Evolutionary conservation across 2,113 vertebrate species (phyloP), one percentile per base, ranked within the genome.

Genomic region (Hucho hucho): DNA sequence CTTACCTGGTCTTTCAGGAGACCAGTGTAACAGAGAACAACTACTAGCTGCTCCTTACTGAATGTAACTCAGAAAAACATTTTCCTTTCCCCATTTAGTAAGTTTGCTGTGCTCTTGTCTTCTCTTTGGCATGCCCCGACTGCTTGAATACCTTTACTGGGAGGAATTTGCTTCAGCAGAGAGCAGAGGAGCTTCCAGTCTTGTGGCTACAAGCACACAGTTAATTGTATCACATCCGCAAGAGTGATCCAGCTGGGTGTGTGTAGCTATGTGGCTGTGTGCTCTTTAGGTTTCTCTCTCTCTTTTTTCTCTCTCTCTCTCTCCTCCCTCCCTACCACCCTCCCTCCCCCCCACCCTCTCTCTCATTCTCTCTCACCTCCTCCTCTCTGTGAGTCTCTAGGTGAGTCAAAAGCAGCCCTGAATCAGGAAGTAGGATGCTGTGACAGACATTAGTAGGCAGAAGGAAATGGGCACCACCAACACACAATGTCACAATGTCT

Each of bases 151-250:
- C 83, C 82, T 87, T 53, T 18, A 47, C 78, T 25, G 18, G 29
- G 68, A 87, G 80, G 87, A 90, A 89, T 89, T 81, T 83, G 70
- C 79, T 47, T 79, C 70, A 59, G 2, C 13, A 76, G 82, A 75
- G 11, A 86, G 84, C 83, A 71, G 80, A 59, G 25, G 61, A 73
- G 81, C 73, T 73, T 73, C 82, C 79, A 75, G 83, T 82, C 91
- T 83, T 93, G 89, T 90, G 92, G 92, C 91, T 89, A 96, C 94
- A 95, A 93, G 96, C 94, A 92, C 91, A 90, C 90, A 87, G 87
- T 63, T 85, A 91, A 92, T 98, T 95, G 93, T 95, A 95, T 96
- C 95, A 97, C 93, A 95, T 96, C 94, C 91, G 73, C 82, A 93
- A 94, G 92, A 93, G 92, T 87, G 74, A 79, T 84, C 72, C 83